Conservation (phyloP, 1,140 invertebrate genomes). For the Drosophila santomea region DNA sequence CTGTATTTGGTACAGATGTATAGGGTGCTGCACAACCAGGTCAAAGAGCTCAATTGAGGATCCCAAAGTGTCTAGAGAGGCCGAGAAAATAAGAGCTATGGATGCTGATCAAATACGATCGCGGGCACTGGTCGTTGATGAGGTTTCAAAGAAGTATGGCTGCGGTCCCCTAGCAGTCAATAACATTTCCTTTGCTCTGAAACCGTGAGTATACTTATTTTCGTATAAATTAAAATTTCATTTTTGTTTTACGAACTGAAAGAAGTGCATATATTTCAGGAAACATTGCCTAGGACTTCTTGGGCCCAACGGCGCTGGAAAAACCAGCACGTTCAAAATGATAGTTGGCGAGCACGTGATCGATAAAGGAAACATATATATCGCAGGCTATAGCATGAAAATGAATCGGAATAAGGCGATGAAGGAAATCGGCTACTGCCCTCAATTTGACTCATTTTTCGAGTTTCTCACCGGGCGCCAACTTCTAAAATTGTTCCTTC, state of each 20-base stretch:
- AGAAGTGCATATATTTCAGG: background rate
- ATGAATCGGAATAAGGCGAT: constrained; percentile 85
- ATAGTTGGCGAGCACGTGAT: constrained; percentile 90
- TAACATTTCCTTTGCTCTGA: constrained; percentile 86
- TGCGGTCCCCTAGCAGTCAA: constrained; percentile 84
- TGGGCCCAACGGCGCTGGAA: constrained; percentile 93
- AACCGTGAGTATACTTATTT: background rate
- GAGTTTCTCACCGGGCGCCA: constrained; percentile 91
- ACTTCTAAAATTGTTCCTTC: constrained; percentile 89
- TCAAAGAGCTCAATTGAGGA: background rate
- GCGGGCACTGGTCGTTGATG: constrained; percentile 5
- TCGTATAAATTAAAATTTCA: too few species aligned
- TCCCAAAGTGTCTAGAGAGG: background rate
- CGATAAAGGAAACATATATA: constrained; percentile 84
- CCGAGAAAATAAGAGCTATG: constrained; percentile 3
- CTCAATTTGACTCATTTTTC: constrained; percentile 92
- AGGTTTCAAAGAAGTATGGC: constrained; percentile 6
- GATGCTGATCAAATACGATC: background rate
- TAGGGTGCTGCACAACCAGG: background rate
- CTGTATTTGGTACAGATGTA: constrained; percentile 1
- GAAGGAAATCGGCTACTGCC: constrained; percentile 90
- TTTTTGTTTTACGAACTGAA: background rate
- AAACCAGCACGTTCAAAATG: constrained; percentile 94
- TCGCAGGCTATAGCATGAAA: constrained; percentile 85
- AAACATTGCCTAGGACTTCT: constrained; percentile 94